Evolutionary conservation across 2,888 invertebrate species (phyloP), one percentile per base, ranked within the genome.

Genomic region (Microctonus aethiopoides): DNA sequence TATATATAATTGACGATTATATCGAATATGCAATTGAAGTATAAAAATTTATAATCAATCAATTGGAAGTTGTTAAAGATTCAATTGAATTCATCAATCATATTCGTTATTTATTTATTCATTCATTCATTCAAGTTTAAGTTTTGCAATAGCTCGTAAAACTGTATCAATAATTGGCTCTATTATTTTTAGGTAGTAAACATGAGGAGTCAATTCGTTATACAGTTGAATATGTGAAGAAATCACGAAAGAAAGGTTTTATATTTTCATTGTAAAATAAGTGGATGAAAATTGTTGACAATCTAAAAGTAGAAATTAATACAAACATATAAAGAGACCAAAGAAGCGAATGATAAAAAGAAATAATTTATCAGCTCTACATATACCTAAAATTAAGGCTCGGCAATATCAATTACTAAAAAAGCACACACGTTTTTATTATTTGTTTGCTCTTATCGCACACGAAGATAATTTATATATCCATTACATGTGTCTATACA

Each of bases 81-180:
- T 46, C 16, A 46, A 46, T 46, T 16, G 16, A 46, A n/a, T 16
- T n/a, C 16, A n/a, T n/a, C 46, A 16, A 16, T 16, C 16, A 46
- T 9, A n/a, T 46, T 7, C 7, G 16, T 46, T 29, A 29, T 29
- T 16, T 46, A 7, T 16, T 16, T 7, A 46, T 46, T 46, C 46
- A 46, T 46, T 46, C 46, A 46, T 46, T 46, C 46, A 46, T 46
- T 46, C 46, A 46, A 46, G 46, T 46, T 46, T 46, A 46, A 46
- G 16, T 16, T 16, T n/a, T 34, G 57, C 57, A 32, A 13, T 39
- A 26, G 16, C 22, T 66, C 65, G 41, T 66, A 66, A 66, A 66
- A 56, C 57, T 56, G 26, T 57, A 65, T 65, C 65, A 36, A 36
- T 57, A 29, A 56, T 56, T 29, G 65, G 41, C 13, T 39, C 34